Evolutionary conservation across 1,140 invertebrate genomes (phyloP).

Genomic region (Aphis craccivora): DNA sequence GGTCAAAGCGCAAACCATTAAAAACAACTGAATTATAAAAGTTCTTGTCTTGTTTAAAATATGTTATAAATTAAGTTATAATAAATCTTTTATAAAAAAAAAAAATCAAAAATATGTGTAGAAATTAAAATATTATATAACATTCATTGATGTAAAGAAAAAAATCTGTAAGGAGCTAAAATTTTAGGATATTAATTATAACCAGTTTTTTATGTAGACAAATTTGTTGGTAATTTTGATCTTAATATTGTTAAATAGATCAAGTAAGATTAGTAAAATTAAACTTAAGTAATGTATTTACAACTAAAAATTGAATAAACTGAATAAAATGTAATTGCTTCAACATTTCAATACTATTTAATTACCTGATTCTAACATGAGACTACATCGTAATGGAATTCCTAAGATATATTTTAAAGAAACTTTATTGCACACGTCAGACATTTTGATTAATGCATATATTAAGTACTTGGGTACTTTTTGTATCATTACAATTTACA

Average conservation of each 20-base stretch:
- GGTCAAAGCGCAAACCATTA: not conserved
- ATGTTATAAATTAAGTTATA: not conserved
- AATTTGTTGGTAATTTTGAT: not conserved
- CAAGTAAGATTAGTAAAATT: too few species aligned
- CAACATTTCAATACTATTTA: not conserved
- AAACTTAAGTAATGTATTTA: too few species aligned
- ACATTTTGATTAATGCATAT: not conserved
- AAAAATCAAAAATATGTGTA: not conserved
- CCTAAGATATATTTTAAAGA: not conserved
- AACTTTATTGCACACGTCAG: not conserved
- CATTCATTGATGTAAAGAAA: not conserved
- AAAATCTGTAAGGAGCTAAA: not conserved
- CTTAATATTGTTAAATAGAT: too few species aligned
- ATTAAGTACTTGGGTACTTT: not conserved
- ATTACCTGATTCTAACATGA: not conserved
- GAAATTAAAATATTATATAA: not conserved
- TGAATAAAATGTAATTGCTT: too few species aligned
- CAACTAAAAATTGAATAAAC: too few species aligned
- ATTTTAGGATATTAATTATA: not conserved
- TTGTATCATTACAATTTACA: not conserved
- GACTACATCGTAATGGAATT: not conserved
- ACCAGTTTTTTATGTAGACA: not conserved
- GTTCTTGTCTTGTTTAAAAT: not conserved
- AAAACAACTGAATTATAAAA: not conserved
- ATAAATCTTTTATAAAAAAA: not conserved